These are phyloP conservation scores for Rynchops niger DNA, from an alignment of 2,113 vertebrate species.

Conservation along the genomic window DNA sequence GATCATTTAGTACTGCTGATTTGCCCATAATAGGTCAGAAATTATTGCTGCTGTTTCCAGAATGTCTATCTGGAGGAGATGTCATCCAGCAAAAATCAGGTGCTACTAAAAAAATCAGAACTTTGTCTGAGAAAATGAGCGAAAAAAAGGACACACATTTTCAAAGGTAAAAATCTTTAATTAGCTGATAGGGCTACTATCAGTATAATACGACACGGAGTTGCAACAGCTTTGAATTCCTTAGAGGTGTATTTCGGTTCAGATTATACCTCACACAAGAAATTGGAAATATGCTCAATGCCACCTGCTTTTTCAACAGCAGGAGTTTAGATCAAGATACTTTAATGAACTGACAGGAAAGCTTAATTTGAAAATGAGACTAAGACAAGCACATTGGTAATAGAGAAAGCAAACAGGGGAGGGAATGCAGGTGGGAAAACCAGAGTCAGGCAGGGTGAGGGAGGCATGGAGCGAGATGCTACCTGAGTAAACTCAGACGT, in stretches of 20 bases:
- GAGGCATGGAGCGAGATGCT: neutral
- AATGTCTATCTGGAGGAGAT: neutral
- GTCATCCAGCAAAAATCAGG: neutral
- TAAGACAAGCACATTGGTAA: neutral
- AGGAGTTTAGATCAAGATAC: neutral
- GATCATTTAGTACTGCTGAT: slow-evolving; percentile 46
- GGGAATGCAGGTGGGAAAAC: neutral
- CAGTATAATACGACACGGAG: neutral
- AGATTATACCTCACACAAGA: neutral
- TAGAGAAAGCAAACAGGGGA: neutral
- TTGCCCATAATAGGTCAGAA: slow-evolving; percentile 39
- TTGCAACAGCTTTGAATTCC: neutral
- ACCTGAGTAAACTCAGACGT: neutral
- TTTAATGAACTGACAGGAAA: neutral
- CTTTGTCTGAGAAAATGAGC: neutral
- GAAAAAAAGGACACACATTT: neutral
- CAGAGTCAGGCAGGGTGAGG: neutral
- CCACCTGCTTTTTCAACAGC: neutral
- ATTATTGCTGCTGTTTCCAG: slow-evolving; percentile 14
- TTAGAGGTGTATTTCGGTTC: neutral
- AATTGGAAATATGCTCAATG: neutral
- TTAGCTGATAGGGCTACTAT: neutral
- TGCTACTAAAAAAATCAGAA: neutral
- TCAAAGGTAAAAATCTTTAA: neutral
- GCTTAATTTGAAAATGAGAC: neutral